Evolutionary conservation across 2,797 vertebrate genomes (phyloP).

Genomic region (Gorsachius magnificus): DNA sequence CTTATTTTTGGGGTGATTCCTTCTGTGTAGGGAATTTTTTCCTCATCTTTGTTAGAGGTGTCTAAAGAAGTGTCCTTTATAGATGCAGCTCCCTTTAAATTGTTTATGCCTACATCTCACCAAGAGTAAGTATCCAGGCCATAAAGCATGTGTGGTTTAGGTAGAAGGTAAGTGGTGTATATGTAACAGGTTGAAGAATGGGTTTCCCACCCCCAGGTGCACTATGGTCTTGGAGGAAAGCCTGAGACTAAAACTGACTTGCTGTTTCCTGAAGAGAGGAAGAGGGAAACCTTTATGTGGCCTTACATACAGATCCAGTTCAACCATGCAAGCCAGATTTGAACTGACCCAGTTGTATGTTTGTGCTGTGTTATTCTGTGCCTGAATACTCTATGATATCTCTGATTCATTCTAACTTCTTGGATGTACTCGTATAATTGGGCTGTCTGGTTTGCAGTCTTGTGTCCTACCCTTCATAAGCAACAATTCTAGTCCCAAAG

Average conservation of each 20-base stretch:
- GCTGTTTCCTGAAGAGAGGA: not conserved
- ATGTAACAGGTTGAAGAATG: not conserved
- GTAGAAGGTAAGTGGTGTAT: not conserved
- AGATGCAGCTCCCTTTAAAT: not conserved
- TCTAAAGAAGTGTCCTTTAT: not conserved
- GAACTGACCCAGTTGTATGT: not conserved
- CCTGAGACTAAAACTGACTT: not conserved
- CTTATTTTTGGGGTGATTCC: not conserved
- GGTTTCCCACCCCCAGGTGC: not conserved
- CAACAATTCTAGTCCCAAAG: conserved; percentile 84
- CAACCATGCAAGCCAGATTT: not conserved
- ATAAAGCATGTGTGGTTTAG: not conserved
- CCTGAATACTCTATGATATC: conserved; percentile 81
- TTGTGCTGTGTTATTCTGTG: conserved; percentile 59
- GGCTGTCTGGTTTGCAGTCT: conserved; percentile 85
- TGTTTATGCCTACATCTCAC: not conserved
- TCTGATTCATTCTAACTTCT: conserved; percentile 80
- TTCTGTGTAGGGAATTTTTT: not conserved
- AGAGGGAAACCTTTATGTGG: not conserved
- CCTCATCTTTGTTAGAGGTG: not conserved
- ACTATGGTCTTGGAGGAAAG: not conserved
- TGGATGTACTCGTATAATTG: conserved; percentile 75
- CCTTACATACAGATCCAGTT: not conserved
- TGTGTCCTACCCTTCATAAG: conserved; percentile 86
- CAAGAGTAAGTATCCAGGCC: not conserved